Base-by-base conservation (phyloP, 1,140 invertebrate genomes). In the Drosophila quadrilineata region DNA sequence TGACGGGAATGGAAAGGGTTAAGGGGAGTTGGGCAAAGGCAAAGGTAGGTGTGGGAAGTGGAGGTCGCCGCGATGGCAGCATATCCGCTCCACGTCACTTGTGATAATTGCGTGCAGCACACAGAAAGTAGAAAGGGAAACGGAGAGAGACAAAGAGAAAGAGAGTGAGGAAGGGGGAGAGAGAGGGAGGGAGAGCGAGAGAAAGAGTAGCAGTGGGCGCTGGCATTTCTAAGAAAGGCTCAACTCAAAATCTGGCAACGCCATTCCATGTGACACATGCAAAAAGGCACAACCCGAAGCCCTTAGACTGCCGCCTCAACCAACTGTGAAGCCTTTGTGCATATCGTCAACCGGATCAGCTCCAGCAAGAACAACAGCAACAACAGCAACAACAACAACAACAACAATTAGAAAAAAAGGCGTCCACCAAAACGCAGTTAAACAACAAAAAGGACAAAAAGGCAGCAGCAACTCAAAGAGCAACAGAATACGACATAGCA, bases 61-160 rank as follows among this genome's bases (percentile, higher is more conserved):
- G n/a, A n/a, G n/a, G n/a, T n/a, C n/a, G n/a, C n/a, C n/a, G n/a
- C 59, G 60, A 64, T 35, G 60, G 60, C 79, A 84, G 73, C 79
- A 84, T 85, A 84, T 84, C 77, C 77, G 77, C 79, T 77, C 79
- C 79, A 84, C 79, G 79, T 84, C 79, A 84, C 79, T 84, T 84
- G 79, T 77, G 79, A 84, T 84, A 84, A 84, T 84, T 84, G 79
- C 79, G 79, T 84, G 79, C 79, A 84, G 60, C 73, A 73, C n/a
- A n/a, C n/a, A n/a, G n/a, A n/a, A n/a, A n/a, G n/a, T n/a, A n/a
- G n/a, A n/a, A n/a, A n/a, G n/a, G n/a, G n/a, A n/a, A n/a, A n/a
- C n/a, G n/a, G n/a, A n/a, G n/a, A n/a, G n/a, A n/a, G n/a, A n/a
- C n/a, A n/a, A n/a, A n/a, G n/a, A n/a, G n/a, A n/a, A n/a, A n/a